A percentile compares a stretch with the other conserved stretches of the same genome.
phyloP scores from a whole-genome alignment of 2,113 vertebrate genomes.

The Ictalurus furcatus region DNA sequence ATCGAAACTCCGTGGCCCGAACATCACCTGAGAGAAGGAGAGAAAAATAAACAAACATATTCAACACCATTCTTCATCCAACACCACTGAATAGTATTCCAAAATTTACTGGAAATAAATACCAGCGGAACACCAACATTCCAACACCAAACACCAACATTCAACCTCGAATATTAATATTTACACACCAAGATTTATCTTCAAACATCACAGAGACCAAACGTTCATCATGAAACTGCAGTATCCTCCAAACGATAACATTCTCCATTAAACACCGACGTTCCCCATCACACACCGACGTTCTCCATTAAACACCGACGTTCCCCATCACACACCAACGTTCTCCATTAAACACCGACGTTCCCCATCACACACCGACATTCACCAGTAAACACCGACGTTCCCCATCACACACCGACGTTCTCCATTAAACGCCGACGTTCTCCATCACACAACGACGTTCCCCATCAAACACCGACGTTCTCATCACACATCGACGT shows the following conservation, averaged over 20 bases:
- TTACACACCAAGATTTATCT: neutral
- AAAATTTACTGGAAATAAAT: neutral
- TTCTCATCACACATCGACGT: neutral
- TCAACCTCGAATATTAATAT: neutral
- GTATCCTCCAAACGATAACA: neutral
- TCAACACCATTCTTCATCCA: neutral
- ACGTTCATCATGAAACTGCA: neutral
- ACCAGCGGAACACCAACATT: too few species aligned
- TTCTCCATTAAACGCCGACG: neutral
- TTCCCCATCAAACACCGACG: neutral
- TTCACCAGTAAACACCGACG: neutral
- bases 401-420: neutral
- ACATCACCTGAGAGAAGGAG: conserved; percentile 79
- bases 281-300: neutral
- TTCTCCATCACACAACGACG: neutral
- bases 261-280: neutral
- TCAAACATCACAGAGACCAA: neutral
- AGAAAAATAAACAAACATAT: neutral
- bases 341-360: neutral
- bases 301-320: neutral
- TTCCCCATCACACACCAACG: neutral
- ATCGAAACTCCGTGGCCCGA: conserved; percentile 84
- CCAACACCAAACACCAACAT: too few species aligned
- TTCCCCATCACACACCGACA: neutral
- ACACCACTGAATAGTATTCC: neutral